phyloP scores from a whole-genome alignment of 2,797 vertebrate genomes.

The Gobionotothen gibberifrons region DNA sequence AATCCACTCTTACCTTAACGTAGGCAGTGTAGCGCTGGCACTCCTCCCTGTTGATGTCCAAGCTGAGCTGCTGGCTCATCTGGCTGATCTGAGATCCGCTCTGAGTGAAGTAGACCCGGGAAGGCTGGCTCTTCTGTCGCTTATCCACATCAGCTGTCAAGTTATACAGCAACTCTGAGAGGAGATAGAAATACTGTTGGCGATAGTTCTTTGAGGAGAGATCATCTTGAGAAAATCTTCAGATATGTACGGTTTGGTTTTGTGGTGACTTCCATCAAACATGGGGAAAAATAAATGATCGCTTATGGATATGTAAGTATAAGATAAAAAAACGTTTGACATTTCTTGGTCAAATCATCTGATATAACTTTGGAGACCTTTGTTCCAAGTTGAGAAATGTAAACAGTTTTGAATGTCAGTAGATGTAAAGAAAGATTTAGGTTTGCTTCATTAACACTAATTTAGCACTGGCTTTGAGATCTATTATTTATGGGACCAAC shows the following conservation, averaged over 20 bases:
- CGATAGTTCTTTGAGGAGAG: constrained; percentile 11
- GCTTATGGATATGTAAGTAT: constrained; percentile 33
- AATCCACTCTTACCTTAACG: constrained; percentile 89
- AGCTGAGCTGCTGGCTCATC: constrained; percentile 86
- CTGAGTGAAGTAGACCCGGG: constrained; percentile 90
- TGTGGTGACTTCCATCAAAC: constrained; percentile 38
- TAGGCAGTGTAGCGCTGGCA: constrained; percentile 90
- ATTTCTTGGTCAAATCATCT: constrained; percentile 49
- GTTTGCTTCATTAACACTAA: background rate
- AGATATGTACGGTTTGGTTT: constrained; percentile 58
- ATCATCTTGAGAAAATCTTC: constrained; percentile 25
- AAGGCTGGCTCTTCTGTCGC: constrained; percentile 88
- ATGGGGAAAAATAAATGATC: constrained; percentile 39
- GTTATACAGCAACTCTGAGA: constrained; percentile 91
- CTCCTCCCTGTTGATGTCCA: constrained; percentile 85
- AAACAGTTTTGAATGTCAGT: constrained; percentile 13
- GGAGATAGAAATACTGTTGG: constrained; percentile 26
- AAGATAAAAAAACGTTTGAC: constrained; percentile 37
- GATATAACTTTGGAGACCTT: constrained; percentile 25
- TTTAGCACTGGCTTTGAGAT: background rate
- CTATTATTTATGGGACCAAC: too few species aligned
- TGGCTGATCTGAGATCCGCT: constrained; percentile 88
- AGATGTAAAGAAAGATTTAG: constrained; percentile 8
- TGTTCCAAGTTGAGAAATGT: constrained; percentile 15
- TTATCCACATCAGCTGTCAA: constrained; percentile 93